Evolutionary conservation across 2,113 vertebrate species (phyloP).

Genomic region (Psophia crepitans): DNA sequence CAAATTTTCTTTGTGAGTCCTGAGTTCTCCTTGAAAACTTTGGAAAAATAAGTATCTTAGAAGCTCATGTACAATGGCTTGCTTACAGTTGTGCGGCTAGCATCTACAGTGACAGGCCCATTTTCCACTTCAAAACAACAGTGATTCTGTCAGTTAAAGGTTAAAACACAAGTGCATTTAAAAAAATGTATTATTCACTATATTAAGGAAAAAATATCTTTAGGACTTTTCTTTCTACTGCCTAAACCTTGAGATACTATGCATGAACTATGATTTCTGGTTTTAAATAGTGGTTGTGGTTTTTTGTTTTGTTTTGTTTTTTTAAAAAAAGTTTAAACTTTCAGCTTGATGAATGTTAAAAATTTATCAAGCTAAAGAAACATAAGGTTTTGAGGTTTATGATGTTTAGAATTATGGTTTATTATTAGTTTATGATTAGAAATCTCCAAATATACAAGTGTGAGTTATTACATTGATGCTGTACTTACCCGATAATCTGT

Average conservation of each 20-base stretch:
- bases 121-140: background rate
- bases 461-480: background rate
- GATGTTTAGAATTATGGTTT: too few relatives aligned
- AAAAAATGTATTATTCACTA: background rate
- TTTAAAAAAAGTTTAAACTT: background rate
- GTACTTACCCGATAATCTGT: conserved; percentile 95
- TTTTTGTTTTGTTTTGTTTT: too few relatives aligned
- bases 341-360: background rate
- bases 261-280: background rate
- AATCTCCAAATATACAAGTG: too few relatives aligned
- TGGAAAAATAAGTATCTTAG: background rate
- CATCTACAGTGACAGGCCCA: background rate
- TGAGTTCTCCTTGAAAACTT: background rate
- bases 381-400: background rate
- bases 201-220: background rate
- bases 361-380: background rate
- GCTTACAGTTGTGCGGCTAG: background rate
- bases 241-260: background rate
- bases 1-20: background rate
- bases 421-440: too few relatives aligned
- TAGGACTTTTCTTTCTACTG: background rate
- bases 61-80: background rate
- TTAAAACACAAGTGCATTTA: background rate
- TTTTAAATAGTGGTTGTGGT: background rate
- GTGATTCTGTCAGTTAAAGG: background rate